Conservation (phyloP, 2,113 vertebrate species). For the Mustelus asterias region DNA sequence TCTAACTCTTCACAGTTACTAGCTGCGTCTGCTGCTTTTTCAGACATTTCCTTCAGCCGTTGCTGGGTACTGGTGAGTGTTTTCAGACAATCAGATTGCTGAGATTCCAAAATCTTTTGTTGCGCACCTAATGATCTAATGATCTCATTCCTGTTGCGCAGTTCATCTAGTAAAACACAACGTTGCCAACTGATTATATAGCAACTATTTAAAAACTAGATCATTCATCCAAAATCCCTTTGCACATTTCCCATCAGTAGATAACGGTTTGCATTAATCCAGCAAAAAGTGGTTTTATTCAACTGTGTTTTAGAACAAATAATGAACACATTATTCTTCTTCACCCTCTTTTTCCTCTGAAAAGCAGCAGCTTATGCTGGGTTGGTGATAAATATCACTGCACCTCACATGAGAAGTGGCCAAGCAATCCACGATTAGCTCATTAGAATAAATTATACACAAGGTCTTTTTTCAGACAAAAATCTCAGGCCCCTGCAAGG, state of each 20-base stretch:
- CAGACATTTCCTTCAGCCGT: slow-evolving; percentile 54
- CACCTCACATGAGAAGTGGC: background rate
- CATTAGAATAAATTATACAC: background rate
- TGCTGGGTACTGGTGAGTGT: slow-evolving; percentile 51
- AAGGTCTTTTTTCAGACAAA: background rate
- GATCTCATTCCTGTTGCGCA: slow-evolving; percentile 57
- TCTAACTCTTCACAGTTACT: slow-evolving; percentile 56
- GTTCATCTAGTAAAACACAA: slow-evolving; percentile 52
- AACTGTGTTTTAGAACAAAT: background rate
- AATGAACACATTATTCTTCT: background rate
- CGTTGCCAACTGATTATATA: background rate
- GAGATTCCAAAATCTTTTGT: slow-evolving; percentile 52
- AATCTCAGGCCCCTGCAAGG: background rate
- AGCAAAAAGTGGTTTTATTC: background rate
- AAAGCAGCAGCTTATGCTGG: background rate
- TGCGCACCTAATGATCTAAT: slow-evolving; percentile 55
- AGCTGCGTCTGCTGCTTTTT: slow-evolving; percentile 49
- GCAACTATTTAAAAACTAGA: background rate
- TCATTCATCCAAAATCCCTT: background rate
- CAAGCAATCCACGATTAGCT: background rate
- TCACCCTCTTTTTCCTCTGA: background rate
- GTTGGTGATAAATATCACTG: background rate
- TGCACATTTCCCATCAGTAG: background rate
- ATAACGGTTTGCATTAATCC: background rate
- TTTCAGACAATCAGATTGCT: slow-evolving; percentile 47